Base-by-base conservation (phyloP, 1,140 invertebrate genomes). In the Lutraria rhynchaena region DNA sequence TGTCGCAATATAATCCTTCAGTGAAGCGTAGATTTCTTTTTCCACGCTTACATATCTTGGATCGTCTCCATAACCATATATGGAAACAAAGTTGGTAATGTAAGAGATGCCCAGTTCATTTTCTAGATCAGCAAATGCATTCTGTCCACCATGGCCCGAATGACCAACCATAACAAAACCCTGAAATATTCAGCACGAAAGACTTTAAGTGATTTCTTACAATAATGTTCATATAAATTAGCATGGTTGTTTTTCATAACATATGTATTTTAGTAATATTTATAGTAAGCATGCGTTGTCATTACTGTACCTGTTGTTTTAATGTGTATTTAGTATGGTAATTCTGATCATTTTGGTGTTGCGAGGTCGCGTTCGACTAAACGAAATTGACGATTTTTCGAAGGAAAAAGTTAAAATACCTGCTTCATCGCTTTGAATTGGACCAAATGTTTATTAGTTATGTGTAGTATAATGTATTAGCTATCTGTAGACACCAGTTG, bases 21-120 rank as follows among this genome's bases (percentile, higher is more conserved):
- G 60, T 19, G 80, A 69, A 4, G 82, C 60, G 60, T 85, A 85
- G 13, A 82, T 74, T 27, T 67, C 69, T 17, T 78, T 49, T 55
- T 61, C 37, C 0, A 85, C 70, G 24, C 27, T 33, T 31, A 75
- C 5, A 60, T 55, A 57, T 63, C 80, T 19, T n/a, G 49, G 67
- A 24, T 70, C 67, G 22, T 70, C 67, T 5, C 67, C 46, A 1
- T 29, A 3, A 15, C 27, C 24, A 55, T 70, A 55, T 29, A 70
- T 33, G 15, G 67, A 55, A n/a, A 70, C 22, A 22, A 27, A 70
- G 27, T 70, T 70, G 3, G 67, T 70, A 17, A 70, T 37, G 49
- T 70, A 70, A 7, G 67, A 44, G 27, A 70, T 55, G 24, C 67
- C 67, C 11, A 69, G 41, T 3, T 29, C 0, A 31, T 69, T 69